These are phyloP conservation scores for Erithacus rubecula DNA, from an alignment of 2,797 vertebrate species.

Conservation along the genomic window DNA sequence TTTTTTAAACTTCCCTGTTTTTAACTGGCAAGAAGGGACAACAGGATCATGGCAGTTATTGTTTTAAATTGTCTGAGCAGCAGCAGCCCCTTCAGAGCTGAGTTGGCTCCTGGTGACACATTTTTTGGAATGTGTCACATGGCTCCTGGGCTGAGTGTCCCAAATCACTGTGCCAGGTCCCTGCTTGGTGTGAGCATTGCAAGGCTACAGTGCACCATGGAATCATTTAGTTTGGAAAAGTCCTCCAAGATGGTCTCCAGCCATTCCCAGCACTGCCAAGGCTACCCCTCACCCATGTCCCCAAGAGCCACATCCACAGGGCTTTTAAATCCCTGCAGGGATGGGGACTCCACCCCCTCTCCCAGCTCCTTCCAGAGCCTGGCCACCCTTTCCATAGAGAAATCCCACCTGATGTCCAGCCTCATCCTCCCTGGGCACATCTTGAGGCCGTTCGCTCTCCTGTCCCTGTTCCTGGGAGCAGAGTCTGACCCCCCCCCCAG, in stretches of 20 bases:
- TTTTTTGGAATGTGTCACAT: background rate
- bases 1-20: background rate
- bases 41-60: background rate
- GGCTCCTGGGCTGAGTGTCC: background rate
- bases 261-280: background rate
- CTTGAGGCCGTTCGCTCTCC: rapidly evolving
- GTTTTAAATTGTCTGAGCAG: background rate
- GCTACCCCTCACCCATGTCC: background rate
- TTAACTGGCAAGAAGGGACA: background rate
- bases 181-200: rapidly evolving
- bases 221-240: background rate
- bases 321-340: background rate
- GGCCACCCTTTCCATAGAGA: background rate
- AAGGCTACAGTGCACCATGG: background rate
- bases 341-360: background rate
- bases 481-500: rapidly evolving
- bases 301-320: background rate
- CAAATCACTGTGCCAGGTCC: rapidly evolving
- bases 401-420: rapidly evolving
- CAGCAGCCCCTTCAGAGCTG: background rate
- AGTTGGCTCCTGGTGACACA: background rate
- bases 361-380: background rate
- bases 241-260: rapidly evolving
- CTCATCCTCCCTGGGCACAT: rapidly evolving
- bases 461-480: background rate